Percentiles rank a stretch among this genome's conserved stretches.
phyloP scores from a whole-genome alignment of 2,113 vertebrate species.

The Furnarius figulus region DNA sequence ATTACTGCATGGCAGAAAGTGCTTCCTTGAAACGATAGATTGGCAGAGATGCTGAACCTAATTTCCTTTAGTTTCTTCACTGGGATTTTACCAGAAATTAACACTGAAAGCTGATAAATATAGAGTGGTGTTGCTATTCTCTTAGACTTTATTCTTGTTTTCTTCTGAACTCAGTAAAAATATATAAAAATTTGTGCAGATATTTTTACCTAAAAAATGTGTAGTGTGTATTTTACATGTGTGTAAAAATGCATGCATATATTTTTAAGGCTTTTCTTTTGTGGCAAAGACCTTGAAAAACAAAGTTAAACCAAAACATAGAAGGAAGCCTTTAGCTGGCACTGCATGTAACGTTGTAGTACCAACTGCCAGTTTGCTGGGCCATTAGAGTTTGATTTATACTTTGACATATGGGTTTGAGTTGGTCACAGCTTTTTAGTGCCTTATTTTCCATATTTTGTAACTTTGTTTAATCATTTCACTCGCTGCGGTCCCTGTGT shows the following conservation, averaged over 20 bases:
- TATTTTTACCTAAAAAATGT: constrained; percentile 14
- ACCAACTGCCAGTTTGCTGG: constrained; percentile 59
- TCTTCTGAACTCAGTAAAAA: not conserved
- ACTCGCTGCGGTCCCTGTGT: not conserved
- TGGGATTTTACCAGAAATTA: not conserved
- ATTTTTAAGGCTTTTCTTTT: constrained; percentile 58
- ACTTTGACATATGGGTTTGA: constrained; percentile 54
- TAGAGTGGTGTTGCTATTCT: not conserved
- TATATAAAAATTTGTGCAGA: not conserved
- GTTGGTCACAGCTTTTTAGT: constrained; percentile 50
- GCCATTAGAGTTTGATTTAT: constrained; percentile 71
- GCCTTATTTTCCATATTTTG: constrained; percentile 61
- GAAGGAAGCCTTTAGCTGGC: constrained; percentile 51
- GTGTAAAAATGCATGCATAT: not conserved
- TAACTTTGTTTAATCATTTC: constrained; percentile 17
- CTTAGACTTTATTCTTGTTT: not conserved
- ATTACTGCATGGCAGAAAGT: constrained; percentile 2
- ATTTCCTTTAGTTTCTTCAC: constrained; percentile 9
- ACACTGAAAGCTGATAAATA: not conserved
- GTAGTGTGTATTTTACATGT: too few species aligned
- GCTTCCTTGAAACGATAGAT: constrained; percentile 18
- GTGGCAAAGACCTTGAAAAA: constrained; percentile 39
- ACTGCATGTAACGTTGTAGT: not conserved
- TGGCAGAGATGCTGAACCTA: not conserved
- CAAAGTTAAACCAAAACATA: constrained; percentile 25